phyloP scores from a whole-genome alignment of 2,888 invertebrate species.

The Diaperis boleti region DNA sequence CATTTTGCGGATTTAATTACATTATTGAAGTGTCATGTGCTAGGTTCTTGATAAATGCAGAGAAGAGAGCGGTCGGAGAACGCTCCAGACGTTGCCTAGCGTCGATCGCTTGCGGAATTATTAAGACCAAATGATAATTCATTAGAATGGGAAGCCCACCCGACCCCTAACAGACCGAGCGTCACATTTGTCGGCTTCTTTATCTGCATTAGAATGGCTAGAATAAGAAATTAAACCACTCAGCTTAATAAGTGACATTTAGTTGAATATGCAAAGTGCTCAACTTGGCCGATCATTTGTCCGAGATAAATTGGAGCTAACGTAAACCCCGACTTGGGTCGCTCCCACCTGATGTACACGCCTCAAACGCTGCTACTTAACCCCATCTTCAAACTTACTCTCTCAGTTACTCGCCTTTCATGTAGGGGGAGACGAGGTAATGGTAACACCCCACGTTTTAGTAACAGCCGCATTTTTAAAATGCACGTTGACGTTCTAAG shows the following conservation, averaged over 20 bases:
- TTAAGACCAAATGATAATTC: slow-evolving; percentile 62
- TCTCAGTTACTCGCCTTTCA: slow-evolving; percentile 11
- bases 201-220: slow-evolving; percentile 51
- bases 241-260: slow-evolving; percentile 54
- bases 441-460: slow-evolving; percentile 3
- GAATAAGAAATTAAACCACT: slow-evolving; percentile 55
- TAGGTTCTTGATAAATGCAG: slow-evolving; percentile 65
- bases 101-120: slow-evolving; percentile 58
- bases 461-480: slow-evolving; percentile 20
- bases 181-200: slow-evolving; percentile 55
- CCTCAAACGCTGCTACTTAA: slow-evolving; percentile 30
- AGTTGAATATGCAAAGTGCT: slow-evolving; percentile 55
- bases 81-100: slow-evolving; percentile 58
- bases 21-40: slow-evolving; percentile 67
- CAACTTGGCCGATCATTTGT: slow-evolving; percentile 51
- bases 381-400: slow-evolving; percentile 32
- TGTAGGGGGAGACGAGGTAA: slow-evolving; percentile 14
- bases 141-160: slow-evolving; percentile 52
- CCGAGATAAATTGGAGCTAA: slow-evolving; percentile 44
- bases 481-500: slow-evolving; percentile 4
- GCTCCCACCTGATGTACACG: slow-evolving; percentile 35
- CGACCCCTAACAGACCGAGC: slow-evolving; percentile 48
- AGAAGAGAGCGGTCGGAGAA: slow-evolving; percentile 57
- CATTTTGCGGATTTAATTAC: slow-evolving; percentile 67
- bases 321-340: slow-evolving; percentile 22